Conservation (phyloP, 2,888 invertebrate species). For the Platycheirus rosarum region DNA sequence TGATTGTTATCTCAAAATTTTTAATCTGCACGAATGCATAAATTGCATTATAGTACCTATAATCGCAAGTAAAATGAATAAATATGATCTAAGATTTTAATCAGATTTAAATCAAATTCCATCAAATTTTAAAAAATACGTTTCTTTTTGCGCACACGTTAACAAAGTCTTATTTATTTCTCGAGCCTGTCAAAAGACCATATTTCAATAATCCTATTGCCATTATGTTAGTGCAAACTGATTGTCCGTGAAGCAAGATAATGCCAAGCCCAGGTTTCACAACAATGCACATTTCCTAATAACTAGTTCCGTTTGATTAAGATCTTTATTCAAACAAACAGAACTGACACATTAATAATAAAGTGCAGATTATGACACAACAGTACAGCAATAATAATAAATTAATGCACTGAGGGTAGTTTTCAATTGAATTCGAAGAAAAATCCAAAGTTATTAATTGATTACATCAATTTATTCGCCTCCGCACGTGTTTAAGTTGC, state of each 20-base stretch:
- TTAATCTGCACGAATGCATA: no score
- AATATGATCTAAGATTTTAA: no score
- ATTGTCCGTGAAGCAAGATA: constrained; percentile 15
- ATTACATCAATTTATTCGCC: constrained; percentile 18
- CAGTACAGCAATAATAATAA: constrained; percentile 29
- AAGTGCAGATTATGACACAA: constrained; percentile 24
- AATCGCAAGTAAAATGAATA: no score
- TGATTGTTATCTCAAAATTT: no score
- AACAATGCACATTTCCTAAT: not conserved
- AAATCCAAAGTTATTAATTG: constrained; percentile 55
- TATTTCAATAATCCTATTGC: constrained; percentile 27
- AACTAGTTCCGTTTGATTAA: constrained; percentile 7
- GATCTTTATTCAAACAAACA: constrained; percentile 10
- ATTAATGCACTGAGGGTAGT: constrained; percentile 47
- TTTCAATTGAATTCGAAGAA: constrained; percentile 53
- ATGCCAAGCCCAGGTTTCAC: constrained; percentile 5
- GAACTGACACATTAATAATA: constrained; percentile 29
- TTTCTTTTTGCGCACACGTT: not conserved
- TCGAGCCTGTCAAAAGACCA: not conserved
- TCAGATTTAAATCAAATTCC: no score
- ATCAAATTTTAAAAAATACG: no score
- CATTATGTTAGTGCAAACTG: constrained; percentile 35
- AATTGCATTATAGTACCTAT: no score
- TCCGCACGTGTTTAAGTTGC: constrained; percentile 7
- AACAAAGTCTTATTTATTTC: not conserved